Evolutionary conservation across 2,113 vertebrate species (phyloP).

Genomic region (Syngnathoides biaculeatus): DNA sequence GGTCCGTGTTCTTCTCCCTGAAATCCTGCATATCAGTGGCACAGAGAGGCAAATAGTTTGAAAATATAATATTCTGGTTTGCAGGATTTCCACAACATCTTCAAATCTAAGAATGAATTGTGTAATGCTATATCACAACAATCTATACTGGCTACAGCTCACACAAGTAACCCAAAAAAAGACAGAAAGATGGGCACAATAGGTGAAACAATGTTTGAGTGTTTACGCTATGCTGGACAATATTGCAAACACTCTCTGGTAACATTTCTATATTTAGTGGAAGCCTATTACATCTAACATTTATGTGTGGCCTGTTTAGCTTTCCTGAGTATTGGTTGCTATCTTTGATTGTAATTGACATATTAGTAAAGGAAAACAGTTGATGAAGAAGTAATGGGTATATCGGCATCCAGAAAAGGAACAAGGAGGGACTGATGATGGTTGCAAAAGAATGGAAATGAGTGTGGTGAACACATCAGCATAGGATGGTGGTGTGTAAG

Average conservation of each 20-base stretch:
- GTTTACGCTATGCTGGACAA: too few relatives aligned
- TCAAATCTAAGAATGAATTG: not conserved
- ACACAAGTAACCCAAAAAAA: not conserved
- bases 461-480: too few relatives aligned
- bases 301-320: not conserved
- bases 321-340: not conserved
- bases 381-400: too few relatives aligned
- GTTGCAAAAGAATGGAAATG: too few relatives aligned
- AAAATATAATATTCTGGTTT: not conserved
- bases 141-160: not conserved
- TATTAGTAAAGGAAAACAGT: too few relatives aligned
- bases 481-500: too few relatives aligned
- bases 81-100: not conserved
- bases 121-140: not conserved
- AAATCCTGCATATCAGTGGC: slow-evolving; percentile 82
- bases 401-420: too few relatives aligned
- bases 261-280: too few relatives aligned
- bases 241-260: too few relatives aligned
- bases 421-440: too few relatives aligned
- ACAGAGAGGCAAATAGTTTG: not conserved
- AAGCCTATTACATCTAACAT: not conserved
- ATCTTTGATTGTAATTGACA: not conserved
- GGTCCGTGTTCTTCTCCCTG: slow-evolving; percentile 98
- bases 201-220: not conserved
- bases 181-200: not conserved